Conservation (phyloP, 2,888 invertebrate genomes). For the Lordiphosa andalusiaca region DNA sequence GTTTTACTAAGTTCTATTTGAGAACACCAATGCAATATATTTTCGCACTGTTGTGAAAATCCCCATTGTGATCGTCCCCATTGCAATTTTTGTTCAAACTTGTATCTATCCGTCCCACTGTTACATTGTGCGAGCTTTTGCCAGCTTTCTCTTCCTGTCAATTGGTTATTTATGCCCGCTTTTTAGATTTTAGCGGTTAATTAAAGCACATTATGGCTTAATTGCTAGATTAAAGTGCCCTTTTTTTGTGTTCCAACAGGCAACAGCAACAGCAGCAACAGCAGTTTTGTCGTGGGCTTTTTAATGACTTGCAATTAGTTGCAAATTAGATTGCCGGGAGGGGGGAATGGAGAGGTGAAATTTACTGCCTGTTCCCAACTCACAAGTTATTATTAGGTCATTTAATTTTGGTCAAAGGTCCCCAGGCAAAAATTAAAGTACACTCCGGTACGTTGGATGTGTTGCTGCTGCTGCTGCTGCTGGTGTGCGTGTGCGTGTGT, state of each 20-base stretch:
- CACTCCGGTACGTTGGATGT: not conserved
- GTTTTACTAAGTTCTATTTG: too few species aligned
- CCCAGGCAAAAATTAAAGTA: constrained; percentile 45
- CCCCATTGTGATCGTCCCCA: too few species aligned
- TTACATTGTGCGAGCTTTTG: not conserved
- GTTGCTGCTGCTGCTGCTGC: too few species aligned
- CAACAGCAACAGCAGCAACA: constrained; percentile 5
- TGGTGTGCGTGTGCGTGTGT: too few species aligned
- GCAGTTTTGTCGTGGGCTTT: constrained; percentile 13
- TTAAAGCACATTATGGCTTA: constrained; percentile 69
- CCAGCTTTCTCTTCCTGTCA: constrained; percentile 38
- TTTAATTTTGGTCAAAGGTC: constrained; percentile 37
- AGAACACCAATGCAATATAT: too few species aligned
- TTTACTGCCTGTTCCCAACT: constrained; percentile 1
- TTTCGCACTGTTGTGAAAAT: too few species aligned
- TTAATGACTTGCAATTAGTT: constrained; percentile 71
- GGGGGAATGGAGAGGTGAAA: not conserved
- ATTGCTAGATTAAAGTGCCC: constrained; percentile 65
- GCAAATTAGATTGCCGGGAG: constrained; percentile 51
- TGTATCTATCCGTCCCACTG: not conserved
- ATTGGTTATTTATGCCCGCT: constrained; percentile 69
- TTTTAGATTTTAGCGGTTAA: constrained; percentile 74
- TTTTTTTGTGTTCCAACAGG: constrained; percentile 17
- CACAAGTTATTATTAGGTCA: constrained; percentile 47
- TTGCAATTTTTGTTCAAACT: not conserved